A percentile compares a stretch with the other conserved stretches of the same genome.
Evolutionary conservation across 1,140 invertebrate species (phyloP).

Genomic region (Luehdorfia chinensis): DNA sequence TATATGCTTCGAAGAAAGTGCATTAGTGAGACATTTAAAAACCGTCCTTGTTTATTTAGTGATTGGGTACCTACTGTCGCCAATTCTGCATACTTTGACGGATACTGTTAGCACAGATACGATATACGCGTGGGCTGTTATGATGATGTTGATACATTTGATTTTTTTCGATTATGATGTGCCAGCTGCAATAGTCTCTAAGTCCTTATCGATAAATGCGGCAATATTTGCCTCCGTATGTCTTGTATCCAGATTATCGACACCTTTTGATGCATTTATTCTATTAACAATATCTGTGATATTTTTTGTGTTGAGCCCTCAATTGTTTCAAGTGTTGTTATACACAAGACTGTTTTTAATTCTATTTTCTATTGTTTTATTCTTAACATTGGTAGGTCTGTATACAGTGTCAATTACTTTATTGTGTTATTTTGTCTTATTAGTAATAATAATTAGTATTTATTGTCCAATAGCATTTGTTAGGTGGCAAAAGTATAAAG

Average conservation of each 20-base stretch:
- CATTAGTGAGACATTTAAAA: slow-evolving; percentile 75
- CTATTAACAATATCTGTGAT: slow-evolving; percentile 90
- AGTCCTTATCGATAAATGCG: slow-evolving; percentile 92
- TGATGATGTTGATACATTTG: slow-evolving; percentile 93
- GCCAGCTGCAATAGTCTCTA: slow-evolving; percentile 87
- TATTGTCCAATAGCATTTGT: slow-evolving; percentile 90
- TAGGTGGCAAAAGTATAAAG: slow-evolving; percentile 89
- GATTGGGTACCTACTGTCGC: slow-evolving; percentile 91
- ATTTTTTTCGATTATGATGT: slow-evolving; percentile 95
- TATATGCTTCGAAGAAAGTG: slow-evolving; percentile 49
- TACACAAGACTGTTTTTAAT: slow-evolving; percentile 54
- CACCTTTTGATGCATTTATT: slow-evolving; percentile 91
- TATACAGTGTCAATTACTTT: slow-evolving; percentile 78
- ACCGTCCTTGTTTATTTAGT: slow-evolving; percentile 88
- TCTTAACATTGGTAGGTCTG: slow-evolving; percentile 75
- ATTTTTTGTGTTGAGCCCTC: slow-evolving; percentile 93
- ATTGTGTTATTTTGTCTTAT: slow-evolving; percentile 79
- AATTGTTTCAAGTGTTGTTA: slow-evolving; percentile 82
- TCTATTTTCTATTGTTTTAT: slow-evolving; percentile 40
- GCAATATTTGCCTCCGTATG: slow-evolving; percentile 96
- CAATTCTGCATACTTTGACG: slow-evolving; percentile 95
- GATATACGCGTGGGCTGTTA: slow-evolving; percentile 93
- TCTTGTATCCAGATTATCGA: slow-evolving; percentile 92
- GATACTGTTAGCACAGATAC: slow-evolving; percentile 98
- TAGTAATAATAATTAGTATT: slow-evolving; percentile 82